Conservation (phyloP, 2,888 invertebrate genomes). For the Anodontia alba region DNA sequence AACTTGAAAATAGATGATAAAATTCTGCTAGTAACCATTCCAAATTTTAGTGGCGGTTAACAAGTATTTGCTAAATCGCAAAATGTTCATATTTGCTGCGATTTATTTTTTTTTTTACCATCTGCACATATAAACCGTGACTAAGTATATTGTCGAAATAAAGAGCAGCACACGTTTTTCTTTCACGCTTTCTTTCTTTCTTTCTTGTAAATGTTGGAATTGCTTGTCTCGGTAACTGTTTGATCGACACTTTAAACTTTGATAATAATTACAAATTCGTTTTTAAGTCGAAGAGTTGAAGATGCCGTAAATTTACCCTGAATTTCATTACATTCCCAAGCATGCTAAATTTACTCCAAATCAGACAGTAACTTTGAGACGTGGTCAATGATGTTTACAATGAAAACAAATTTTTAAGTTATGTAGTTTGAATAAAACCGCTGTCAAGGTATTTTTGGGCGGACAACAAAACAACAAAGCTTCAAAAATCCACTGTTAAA, state of each 20-base stretch:
- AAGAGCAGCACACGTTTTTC: no score
- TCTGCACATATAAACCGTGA: no score
- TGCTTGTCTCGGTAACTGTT: no score
- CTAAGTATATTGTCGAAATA: no score
- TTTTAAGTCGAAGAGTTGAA: no score
- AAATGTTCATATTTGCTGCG: no score
- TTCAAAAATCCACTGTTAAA: slow-evolving; percentile 1
- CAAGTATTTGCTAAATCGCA: no score
- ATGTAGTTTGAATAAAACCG: slow-evolving; percentile 3
- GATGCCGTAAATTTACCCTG: background rate
- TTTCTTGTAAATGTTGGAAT: no score
- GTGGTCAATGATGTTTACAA: slow-evolving; percentile 5
- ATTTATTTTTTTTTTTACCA: no score
- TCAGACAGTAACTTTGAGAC: background rate
- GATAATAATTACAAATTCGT: no score
- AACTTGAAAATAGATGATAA: background rate
- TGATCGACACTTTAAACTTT: no score
- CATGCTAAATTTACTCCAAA: slow-evolving; percentile 13
- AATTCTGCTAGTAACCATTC: background rate
- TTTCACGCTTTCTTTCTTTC: no score
- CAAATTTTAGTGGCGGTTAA: background rate
- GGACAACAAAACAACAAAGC: slow-evolving; percentile 2
- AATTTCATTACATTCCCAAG: slow-evolving; percentile 7
- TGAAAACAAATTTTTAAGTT: slow-evolving; percentile 15
- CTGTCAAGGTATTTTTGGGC: background rate